Evolutionary conservation across 2,113 vertebrate species (phyloP).

Genomic region (Proteles cristata): DNA sequence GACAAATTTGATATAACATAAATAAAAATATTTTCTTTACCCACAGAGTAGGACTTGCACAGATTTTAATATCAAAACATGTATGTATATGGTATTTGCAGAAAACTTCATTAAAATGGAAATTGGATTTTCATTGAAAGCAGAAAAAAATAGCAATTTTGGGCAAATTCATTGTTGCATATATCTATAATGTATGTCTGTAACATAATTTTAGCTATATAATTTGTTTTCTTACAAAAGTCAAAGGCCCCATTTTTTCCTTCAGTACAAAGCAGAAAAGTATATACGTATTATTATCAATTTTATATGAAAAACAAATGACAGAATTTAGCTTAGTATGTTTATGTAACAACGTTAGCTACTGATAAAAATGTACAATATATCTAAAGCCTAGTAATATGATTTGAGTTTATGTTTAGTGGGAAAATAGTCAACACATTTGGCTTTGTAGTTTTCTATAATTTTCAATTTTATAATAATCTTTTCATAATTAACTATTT

Average conservation of each 20-base stretch:
- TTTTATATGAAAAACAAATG: background rate
- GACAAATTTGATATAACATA: background rate
- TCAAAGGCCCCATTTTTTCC: slow-evolving; percentile 8
- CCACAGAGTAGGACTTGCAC: background rate
- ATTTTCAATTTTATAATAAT: background rate
- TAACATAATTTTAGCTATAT: slow-evolving; percentile 25
- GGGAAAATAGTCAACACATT: background rate
- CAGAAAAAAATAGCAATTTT: slow-evolving; percentile 53
- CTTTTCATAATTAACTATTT: background rate
- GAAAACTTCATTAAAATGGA: slow-evolving; percentile 70
- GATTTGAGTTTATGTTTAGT: background rate
- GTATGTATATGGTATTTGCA: background rate
- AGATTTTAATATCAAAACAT: slow-evolving; percentile 36
- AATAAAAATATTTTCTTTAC: slow-evolving; percentile 3
- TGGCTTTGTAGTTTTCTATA: background rate
- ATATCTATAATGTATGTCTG: background rate
- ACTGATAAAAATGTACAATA: background rate
- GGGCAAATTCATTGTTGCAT: slow-evolving; percentile 34
- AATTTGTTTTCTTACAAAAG: slow-evolving; percentile 53
- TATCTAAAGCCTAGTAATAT: background rate
- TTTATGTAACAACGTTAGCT: background rate
- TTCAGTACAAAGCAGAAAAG: background rate
- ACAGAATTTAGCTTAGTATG: background rate
- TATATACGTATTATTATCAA: background rate
- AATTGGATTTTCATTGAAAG: slow-evolving; percentile 64